Conservation (phyloP, 2,113 vertebrate species). For the Malurus alboscapulatus region DNA sequence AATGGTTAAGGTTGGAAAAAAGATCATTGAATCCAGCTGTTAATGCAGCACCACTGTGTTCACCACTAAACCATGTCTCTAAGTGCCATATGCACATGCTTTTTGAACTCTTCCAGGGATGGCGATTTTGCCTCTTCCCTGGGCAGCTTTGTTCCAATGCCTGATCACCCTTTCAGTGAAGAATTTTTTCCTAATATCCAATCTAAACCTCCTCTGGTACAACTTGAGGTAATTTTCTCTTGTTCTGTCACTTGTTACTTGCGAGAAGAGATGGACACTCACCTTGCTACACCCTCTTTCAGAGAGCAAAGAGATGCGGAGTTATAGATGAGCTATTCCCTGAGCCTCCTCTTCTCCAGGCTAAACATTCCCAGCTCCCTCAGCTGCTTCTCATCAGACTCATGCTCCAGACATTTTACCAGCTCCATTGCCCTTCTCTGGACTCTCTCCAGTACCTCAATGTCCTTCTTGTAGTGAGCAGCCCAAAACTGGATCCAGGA, state of each 20-base stretch:
- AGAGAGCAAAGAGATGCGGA: background rate
- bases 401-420: background rate
- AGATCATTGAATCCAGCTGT: background rate
- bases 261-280: background rate
- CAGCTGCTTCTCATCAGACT: background rate
- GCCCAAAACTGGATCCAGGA: accelerated
- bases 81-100: background rate
- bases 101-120: background rate
- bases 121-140: background rate
- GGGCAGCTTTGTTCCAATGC: background rate
- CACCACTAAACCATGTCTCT: background rate
- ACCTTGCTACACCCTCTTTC: background rate
- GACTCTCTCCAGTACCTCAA: accelerated
- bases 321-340: background rate
- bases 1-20: background rate
- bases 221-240: background rate
- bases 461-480: accelerated
- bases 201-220: background rate
- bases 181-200: background rate
- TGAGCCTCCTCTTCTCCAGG: background rate
- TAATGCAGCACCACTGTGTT: background rate
- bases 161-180: background rate
- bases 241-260: background rate
- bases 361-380: accelerated
- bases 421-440: background rate